Evolutionary conservation across 1,140 invertebrate genomes (phyloP), one percentile per base, ranked within the genome.

Genomic region (Drosophila kohkoa): DNA sequence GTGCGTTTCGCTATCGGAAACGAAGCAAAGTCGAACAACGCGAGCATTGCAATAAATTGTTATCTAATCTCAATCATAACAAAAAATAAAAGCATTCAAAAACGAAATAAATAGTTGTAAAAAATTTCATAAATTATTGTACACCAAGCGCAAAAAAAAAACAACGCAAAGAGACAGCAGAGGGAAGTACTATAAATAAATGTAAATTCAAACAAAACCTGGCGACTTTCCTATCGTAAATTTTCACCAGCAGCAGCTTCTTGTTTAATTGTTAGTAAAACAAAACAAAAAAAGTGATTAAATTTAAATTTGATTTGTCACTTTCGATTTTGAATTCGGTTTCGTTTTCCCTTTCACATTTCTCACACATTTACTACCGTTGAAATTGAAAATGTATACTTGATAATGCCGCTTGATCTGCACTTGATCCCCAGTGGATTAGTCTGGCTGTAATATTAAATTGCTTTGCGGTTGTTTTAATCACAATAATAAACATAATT

Each of bases 361-460:
- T 38, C 35, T 13, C 41, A 38, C 35, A 49, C 49, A n/a, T 28
- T 54, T 10, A 15, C 16, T 10, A 10, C 16, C 10, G 10, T 60
- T 15, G 46, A 70, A 79, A 82, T 87, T 83, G 77, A 90, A 86
- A 89, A 81, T 79, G 73, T 78, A 81, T 83, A 72, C 79, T 69
- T 75, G 77, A 77, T 79, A 86, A 89, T 81, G 71, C 87, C 75
- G 82, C 80, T 87, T 91, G 88, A 91, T 91, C 88, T 91, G 78
- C 83, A 85, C 81, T 85, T 91, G 88, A 91, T 91, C 88, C 88
- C 82, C 35, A 85, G 73, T 91, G 88, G 88, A 91, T 91, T 91
- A 91, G 82, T 82, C 70, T 57, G 88, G 88, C 88, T 91, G 83
- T 89, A 88, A 88, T 88, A 81, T 91, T 91, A 82, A 91, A 91